Conservation (phyloP, 2,888 invertebrate genomes). For the Drosophila borealis region DNA sequence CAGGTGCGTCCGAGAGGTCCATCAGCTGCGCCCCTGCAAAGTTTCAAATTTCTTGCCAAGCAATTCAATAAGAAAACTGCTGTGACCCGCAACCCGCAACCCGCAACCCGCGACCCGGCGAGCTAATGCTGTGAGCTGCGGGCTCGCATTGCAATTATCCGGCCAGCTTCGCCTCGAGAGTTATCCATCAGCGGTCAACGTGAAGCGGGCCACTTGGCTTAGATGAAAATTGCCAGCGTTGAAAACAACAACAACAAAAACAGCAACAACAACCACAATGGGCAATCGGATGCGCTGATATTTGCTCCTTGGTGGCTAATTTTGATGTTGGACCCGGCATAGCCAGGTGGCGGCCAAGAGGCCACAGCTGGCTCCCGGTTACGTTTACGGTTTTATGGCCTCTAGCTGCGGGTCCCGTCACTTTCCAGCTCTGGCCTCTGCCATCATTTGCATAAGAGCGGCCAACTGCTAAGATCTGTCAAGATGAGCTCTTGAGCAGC, state of each 20-base stretch:
- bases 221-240: slow-evolving; percentile 57
- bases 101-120: not conserved
- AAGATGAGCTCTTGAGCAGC: slow-evolving; percentile 10
- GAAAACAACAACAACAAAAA: not conserved
- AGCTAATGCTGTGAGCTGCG: not conserved
- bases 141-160: slow-evolving; percentile 71
- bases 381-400: not conserved
- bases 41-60: slow-evolving; percentile 61
- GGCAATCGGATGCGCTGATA: slow-evolving; percentile 48
- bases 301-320: slow-evolving; percentile 43
- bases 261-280: slow-evolving; percentile 12
- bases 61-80: slow-evolving; percentile 52
- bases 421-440: slow-evolving; percentile 19
- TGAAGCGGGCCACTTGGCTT: slow-evolving; percentile 44
- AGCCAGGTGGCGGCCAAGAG: slow-evolving; percentile 6
- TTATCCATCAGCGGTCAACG: slow-evolving; percentile 62
- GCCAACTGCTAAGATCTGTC: slow-evolving; percentile 30
- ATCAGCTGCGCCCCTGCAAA: slow-evolving; percentile 34
- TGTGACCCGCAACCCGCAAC: not conserved
- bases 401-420: not conserved
- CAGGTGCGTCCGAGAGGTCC: slow-evolving; percentile 47
- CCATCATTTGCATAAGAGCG: slow-evolving; percentile 48
- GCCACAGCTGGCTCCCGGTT: slow-evolving; percentile 23
- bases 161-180: slow-evolving; percentile 42
- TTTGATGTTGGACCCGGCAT: slow-evolving; percentile 18